phyloP scores from a whole-genome alignment of 2,888 invertebrate genomes.

The Cantharis rufa region DNA sequence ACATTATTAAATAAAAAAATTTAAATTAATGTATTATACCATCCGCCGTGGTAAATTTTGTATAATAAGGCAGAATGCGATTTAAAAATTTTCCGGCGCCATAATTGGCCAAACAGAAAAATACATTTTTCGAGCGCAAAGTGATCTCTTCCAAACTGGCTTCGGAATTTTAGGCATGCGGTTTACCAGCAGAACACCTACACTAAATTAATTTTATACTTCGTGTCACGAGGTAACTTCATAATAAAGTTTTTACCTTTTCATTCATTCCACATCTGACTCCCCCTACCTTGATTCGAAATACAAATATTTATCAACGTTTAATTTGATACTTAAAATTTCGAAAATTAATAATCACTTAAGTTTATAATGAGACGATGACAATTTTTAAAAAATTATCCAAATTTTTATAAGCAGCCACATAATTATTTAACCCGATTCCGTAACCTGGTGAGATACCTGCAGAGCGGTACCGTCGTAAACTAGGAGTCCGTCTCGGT shows the following conservation, averaged over 20 bases:
- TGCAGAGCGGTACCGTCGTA: constrained; percentile 38
- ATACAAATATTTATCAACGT: neutral
- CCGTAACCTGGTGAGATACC: constrained; percentile 35
- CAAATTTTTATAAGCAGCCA: constrained; percentile 1
- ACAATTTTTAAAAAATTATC: neutral
- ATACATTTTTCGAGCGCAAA: neutral
- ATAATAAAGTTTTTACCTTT: neutral
- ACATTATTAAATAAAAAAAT: neutral
- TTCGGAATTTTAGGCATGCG: constrained; percentile 2
- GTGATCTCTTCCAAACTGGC: neutral
- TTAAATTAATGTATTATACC: neutral
- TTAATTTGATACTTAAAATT: neutral
- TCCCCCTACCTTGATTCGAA: neutral
- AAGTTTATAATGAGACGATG: neutral
- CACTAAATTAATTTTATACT: neutral
- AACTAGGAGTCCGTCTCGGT: constrained; percentile 38
- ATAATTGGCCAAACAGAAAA: neutral
- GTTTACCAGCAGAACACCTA: neutral
- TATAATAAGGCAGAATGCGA: neutral
- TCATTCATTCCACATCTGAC: neutral
- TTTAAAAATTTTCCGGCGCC: neutral
- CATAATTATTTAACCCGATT: constrained; percentile 26
- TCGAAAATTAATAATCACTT: neutral
- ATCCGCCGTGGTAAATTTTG: neutral
- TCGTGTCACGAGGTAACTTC: neutral